Base-by-base conservation (phyloP, 2,797 vertebrate species). In the Avahi laniger region DNA sequence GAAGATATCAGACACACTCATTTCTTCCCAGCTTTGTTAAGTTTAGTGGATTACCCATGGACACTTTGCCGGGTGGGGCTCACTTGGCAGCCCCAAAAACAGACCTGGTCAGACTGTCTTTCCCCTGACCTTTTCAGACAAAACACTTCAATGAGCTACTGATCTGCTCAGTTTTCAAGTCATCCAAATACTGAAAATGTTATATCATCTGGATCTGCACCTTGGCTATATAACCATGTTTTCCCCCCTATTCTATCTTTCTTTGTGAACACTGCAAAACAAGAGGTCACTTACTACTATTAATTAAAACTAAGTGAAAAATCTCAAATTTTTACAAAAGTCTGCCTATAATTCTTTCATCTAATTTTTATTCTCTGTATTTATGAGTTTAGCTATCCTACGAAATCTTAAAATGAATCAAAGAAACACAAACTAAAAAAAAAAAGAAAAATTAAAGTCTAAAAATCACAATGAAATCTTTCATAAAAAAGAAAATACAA, bases 381-480 rank as follows among this genome's bases (percentile, higher is more conserved):
- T 92, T 72, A 92, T 38, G 76, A 90, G 43, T 38, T 82, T 90
- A 83, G 41, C 78, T 88, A 75, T 38, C 38, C 89, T 93, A 92
- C 10, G 87, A 50, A 61, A 89, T 76, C 48, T 96, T 96, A 91
- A 88, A 88, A 41, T 69, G 65, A 94, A 92, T 38, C 79, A 96
- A 96, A 96, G 78, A 93, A 93, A 89, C 46, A 92, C 75, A 91
- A 97, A 89, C 38, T 22, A 70, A 59, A 52, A 87, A 94, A 88
- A 72, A 67, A 43, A 72, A 67, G 84, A 63, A 75, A 12, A 67
- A 63, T 12, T 4, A 61, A 93, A 90, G n/a, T 73, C 46, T 96
- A 81, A 87, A 91, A 92, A 94, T 92, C 65, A 94, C 41, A 96
- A 85, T 67, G 46, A 88, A 93, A 41, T 93, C 59, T 96, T 96